Evolutionary conservation across 2,888 invertebrate genomes (phyloP).

Genomic region (Pilophorus perplexus): DNA sequence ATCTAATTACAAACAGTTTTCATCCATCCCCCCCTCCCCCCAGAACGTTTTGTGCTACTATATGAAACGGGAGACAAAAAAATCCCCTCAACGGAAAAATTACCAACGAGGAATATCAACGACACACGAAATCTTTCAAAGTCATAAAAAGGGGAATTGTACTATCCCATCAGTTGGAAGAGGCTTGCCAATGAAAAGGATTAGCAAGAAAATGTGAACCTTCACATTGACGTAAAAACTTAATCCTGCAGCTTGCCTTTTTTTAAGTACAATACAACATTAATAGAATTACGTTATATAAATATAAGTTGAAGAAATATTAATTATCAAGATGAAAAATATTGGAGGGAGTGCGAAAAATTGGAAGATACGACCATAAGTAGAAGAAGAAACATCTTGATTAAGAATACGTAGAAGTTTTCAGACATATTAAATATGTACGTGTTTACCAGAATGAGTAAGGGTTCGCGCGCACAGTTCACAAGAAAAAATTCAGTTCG

Average conservation of each 20-base stretch:
- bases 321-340: slow-evolving; percentile 36
- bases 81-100: slow-evolving; percentile 5
- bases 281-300: slow-evolving; percentile 29
- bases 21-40: no score
- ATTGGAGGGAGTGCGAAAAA: slow-evolving; percentile 38
- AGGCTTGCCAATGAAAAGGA: neutral
- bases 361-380: slow-evolving; percentile 38
- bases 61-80: neutral
- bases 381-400: slow-evolving; percentile 35
- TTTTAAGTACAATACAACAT: slow-evolving; percentile 38
- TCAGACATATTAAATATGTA: slow-evolving; percentile 21
- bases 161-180: slow-evolving; percentile 27
- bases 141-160: slow-evolving; percentile 3
- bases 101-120: neutral
- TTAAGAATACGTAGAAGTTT: slow-evolving; percentile 25
- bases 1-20: no score
- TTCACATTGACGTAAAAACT: neutral
- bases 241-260: slow-evolving; percentile 6
- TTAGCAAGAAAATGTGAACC: neutral
- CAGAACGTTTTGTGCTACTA: slow-evolving; percentile 17
- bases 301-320: slow-evolving; percentile 35
- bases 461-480: slow-evolving; percentile 29
- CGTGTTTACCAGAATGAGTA: slow-evolving; percentile 15
- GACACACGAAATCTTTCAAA: slow-evolving; percentile 2
- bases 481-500: slow-evolving; percentile 36